These are phyloP conservation scores for Macrophya annulata DNA, from an alignment of 2,888 invertebrate species.

Conservation along the genomic window DNA sequence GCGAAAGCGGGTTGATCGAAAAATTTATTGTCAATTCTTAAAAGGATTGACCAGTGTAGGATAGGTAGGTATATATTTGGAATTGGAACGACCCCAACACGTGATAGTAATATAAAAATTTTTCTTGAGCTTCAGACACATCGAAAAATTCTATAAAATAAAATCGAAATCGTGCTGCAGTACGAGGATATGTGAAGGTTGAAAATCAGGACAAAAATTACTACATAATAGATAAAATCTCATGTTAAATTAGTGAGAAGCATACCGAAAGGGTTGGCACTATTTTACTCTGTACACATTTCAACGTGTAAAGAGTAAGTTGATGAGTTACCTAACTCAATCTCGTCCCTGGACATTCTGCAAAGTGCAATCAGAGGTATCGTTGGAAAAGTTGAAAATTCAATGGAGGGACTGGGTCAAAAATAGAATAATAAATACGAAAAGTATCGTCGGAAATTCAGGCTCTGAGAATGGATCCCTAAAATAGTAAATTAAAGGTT, in stretches of 20 bases:
- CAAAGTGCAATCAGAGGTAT: conserved; percentile 29
- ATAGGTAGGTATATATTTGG: neutral
- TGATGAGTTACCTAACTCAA: conserved; percentile 37
- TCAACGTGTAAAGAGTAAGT: conserved; percentile 23
- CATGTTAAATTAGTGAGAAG: conserved; percentile 20
- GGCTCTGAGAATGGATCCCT: neutral
- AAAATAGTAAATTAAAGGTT: neutral
- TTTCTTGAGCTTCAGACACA: neutral
- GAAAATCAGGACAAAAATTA: conserved; percentile 9
- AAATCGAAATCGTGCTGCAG: neutral
- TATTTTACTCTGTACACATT: neutral
- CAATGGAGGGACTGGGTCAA: neutral
- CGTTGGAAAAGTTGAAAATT: neutral
- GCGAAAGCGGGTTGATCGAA: neutral
- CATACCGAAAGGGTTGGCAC: neutral
- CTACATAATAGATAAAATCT: neutral
- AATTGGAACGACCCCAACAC: conserved; percentile 27
- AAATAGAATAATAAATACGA: neutral
- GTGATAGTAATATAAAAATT: conserved; percentile 16
- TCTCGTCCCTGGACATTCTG: neutral
- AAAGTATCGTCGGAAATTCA: neutral
- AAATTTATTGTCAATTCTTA: conserved; percentile 36
- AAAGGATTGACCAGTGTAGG: conserved; percentile 39
- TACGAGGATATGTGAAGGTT: neutral
- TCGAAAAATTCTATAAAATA: neutral